Evolutionary conservation across 2,888 invertebrate species (phyloP).

Genomic region (Calameuta pallipes): DNA sequence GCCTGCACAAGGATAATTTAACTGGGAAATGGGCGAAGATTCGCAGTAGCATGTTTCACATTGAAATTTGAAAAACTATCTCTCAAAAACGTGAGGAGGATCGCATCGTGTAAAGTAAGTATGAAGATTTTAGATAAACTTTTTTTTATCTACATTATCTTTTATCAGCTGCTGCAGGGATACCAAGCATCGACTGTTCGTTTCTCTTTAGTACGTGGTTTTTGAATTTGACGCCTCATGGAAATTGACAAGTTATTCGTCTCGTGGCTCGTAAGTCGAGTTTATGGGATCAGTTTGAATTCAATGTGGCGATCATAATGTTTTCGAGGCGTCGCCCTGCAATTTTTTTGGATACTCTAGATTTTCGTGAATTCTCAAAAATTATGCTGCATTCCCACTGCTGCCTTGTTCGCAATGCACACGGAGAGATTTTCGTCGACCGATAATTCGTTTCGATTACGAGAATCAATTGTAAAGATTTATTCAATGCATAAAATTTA

Average conservation of each 20-base stretch:
- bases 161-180: not conserved
- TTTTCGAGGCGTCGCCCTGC: not conserved
- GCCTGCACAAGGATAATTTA: not conserved
- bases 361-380: not conserved
- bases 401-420: not conserved
- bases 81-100: not conserved
- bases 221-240: not conserved
- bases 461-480: not conserved
- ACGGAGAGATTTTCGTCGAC: not conserved
- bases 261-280: not conserved
- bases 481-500: not conserved
- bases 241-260: not conserved
- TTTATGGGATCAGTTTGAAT: not conserved
- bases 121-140: not conserved
- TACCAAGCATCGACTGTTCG: not conserved
- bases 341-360: not conserved
- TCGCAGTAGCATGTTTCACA: not conserved
- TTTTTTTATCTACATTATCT: not conserved
- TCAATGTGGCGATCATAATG: not conserved
- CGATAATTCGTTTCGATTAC: not conserved
- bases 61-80: not conserved
- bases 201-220: not conserved
- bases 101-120: not conserved
- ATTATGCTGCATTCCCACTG: constrained; percentile 5
- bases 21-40: not conserved